Evolutionary conservation across 1,140 invertebrate species (phyloP).

Genomic region (Euschistus heros): DNA sequence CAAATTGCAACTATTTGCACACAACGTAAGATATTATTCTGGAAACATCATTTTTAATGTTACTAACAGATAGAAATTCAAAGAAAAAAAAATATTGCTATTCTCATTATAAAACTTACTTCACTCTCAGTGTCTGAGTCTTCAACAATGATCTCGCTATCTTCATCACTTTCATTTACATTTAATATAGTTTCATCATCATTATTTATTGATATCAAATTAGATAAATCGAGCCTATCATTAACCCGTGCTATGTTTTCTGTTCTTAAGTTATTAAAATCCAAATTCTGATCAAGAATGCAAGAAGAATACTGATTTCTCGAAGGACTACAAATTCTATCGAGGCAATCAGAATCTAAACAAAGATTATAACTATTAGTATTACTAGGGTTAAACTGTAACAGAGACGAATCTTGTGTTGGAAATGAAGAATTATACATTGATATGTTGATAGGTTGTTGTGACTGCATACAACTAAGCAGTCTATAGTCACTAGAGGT

Average conservation of each 20-base stretch:
- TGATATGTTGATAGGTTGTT: neutral
- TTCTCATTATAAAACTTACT: constrained; percentile 9
- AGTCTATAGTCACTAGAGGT: neutral
- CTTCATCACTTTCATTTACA: constrained; percentile 11
- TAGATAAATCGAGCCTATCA: neutral
- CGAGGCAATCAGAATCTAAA: neutral
- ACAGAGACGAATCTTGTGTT: neutral
- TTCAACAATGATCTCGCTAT: constrained; percentile 10
- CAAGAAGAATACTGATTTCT: neutral
- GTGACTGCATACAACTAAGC: neutral
- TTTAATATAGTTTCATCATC: neutral
- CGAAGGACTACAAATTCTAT: neutral
- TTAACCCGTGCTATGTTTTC: too few species aligned
- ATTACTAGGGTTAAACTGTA: neutral
- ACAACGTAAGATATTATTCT: too few species aligned
- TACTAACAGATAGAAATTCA: too few species aligned
- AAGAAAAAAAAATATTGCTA: too few species aligned
- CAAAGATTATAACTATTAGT: neutral
- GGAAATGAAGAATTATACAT: neutral
- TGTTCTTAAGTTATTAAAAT: too few species aligned
- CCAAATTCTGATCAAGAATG: neutral
- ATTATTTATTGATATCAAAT: neutral
- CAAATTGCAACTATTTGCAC: too few species aligned
- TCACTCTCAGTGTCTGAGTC: constrained; percentile 16
- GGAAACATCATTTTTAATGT: too few species aligned